Conservation (phyloP, 2,888 invertebrate species). For the Brenthis daphne region DNA sequence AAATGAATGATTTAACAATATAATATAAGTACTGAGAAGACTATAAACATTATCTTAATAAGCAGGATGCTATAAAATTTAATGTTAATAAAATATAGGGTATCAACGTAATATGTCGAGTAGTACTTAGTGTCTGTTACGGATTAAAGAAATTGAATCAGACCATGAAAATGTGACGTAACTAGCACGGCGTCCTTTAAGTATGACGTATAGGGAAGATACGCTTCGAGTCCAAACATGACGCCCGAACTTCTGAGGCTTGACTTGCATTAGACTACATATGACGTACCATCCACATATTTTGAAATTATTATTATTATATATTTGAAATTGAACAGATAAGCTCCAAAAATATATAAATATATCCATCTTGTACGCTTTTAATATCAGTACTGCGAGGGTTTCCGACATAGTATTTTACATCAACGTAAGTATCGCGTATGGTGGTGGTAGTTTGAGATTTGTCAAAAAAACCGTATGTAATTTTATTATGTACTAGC, state of each 20-base stretch:
- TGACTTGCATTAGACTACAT: slow-evolving; percentile 9
- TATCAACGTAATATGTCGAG: not conserved
- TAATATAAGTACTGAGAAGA: not conserved
- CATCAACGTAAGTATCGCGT: no score
- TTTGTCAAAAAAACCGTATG: no score
- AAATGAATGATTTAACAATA: not conserved
- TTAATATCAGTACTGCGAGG: no score
- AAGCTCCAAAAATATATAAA: not conserved
- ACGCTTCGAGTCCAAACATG: slow-evolving; percentile 36
- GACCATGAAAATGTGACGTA: slow-evolving; percentile 30
- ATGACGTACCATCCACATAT: slow-evolving; percentile 31
- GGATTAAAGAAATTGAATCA: slow-evolving; percentile 17
- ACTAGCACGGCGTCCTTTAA: slow-evolving; percentile 15
- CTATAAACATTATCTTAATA: not conserved
- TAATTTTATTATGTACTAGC: no score
- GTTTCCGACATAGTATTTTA: no score
- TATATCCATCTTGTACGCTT: no score
- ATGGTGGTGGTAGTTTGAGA: no score
- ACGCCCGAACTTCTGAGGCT: slow-evolving; percentile 31
- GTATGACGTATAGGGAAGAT: slow-evolving; percentile 57
- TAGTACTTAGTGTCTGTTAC: slow-evolving; percentile 2
- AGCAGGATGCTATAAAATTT: not conserved
- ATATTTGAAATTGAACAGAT: slow-evolving; percentile 17
- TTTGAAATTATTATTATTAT: slow-evolving; percentile 2
- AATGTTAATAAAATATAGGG: not conserved